Conservation (phyloP, 2,113 vertebrate genomes). For the Myxocyprinus asiaticus region DNA sequence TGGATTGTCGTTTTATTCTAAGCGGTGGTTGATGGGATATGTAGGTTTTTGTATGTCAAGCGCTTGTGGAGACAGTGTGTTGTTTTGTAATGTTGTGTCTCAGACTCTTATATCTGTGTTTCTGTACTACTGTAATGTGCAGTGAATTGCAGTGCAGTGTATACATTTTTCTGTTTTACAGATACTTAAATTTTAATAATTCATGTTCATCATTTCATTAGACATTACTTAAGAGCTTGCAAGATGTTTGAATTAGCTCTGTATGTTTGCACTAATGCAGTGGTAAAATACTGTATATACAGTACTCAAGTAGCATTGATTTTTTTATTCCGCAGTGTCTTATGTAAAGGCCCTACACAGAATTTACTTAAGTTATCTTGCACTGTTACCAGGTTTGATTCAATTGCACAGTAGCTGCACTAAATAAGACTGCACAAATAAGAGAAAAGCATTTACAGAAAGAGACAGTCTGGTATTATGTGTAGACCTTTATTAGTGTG, state of each 20-base stretch:
- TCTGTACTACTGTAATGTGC: conserved; percentile 57
- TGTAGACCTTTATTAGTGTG: conserved; percentile 54
- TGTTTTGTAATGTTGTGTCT: conserved; percentile 47
- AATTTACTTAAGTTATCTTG: not conserved
- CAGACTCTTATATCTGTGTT: conserved; percentile 48
- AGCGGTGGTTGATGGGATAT: conserved; percentile 63
- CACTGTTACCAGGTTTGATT: not conserved
- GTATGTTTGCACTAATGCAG: conserved; percentile 14
- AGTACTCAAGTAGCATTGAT: conserved; percentile 9
- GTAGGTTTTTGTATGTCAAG: conserved; percentile 63
- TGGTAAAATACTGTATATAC: not conserved
- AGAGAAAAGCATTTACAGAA: conserved; percentile 32
- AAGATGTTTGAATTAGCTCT: not conserved
- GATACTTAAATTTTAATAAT: conserved; percentile 48
- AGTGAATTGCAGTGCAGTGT: conserved; percentile 54
- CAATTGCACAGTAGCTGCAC: conserved; percentile 33
- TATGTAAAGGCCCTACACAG: not conserved
- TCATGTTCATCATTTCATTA: conserved; percentile 64
- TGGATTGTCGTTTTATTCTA: conserved; percentile 40
- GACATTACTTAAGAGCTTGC: not conserved
- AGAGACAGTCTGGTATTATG: conserved; percentile 32
- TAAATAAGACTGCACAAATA: conserved; percentile 40
- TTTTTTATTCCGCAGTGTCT: conserved; percentile 11
- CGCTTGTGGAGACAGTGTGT: conserved; percentile 62
- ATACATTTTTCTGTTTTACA: conserved; percentile 24